Percentiles rank a stretch among this genome's conserved stretches.
These are phyloP conservation scores for Egretta garzetta DNA, from an alignment of 2,113 vertebrate species.

Conservation along the genomic window DNA sequence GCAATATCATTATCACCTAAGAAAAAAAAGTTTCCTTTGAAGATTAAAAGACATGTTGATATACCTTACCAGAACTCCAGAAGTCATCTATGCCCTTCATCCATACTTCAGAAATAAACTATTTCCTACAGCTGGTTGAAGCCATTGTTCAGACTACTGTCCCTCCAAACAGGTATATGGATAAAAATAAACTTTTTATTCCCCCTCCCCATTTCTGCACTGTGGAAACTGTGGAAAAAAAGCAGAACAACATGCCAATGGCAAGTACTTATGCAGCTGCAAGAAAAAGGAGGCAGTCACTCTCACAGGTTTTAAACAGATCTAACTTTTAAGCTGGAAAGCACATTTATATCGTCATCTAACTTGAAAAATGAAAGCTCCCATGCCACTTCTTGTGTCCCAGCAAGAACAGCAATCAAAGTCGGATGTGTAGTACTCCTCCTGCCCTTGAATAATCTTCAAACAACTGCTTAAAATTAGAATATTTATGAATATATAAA, in stretches of 20 bases:
- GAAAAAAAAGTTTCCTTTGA: background rate
- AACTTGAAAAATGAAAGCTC: background rate
- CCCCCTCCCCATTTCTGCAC: background rate
- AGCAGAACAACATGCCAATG: background rate
- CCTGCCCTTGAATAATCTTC: background rate
- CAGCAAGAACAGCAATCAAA: background rate
- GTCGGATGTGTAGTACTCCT: accelerated
- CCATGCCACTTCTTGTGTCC: background rate
- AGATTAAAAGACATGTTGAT: background rate
- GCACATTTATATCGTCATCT: background rate
- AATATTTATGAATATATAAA: background rate
- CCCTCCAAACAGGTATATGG: background rate
- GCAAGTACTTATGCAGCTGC: background rate
- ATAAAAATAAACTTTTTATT: background rate
- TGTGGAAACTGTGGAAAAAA: background rate
- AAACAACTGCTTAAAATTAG: background rate
- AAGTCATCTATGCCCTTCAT: background rate
- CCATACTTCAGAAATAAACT: background rate
- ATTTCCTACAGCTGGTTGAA: background rate
- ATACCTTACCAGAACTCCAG: background rate
- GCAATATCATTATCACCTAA: background rate
- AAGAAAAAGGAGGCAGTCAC: background rate
- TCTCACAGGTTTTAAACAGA: background rate
- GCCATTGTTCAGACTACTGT: background rate
- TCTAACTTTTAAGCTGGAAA: background rate